Percentiles rank a stretch among this genome's conserved stretches.
Conservation (phyloP, 2,888 invertebrate species). For the Pyralis farinalis region DNA sequence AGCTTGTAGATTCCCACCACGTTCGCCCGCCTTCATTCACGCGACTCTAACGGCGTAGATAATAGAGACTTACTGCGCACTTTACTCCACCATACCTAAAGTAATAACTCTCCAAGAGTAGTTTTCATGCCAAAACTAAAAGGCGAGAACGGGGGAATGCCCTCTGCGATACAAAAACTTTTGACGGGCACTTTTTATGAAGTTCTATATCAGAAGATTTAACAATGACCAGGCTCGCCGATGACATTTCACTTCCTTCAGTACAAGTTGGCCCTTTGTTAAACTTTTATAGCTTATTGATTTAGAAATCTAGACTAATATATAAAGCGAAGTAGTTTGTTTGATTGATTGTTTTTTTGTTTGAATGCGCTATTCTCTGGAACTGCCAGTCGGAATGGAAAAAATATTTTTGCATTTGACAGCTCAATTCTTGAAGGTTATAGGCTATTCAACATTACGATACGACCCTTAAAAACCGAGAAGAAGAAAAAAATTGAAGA, state of each 20-base stretch:
- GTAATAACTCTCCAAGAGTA: conserved; percentile 65
- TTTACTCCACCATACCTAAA: conserved; percentile 70
- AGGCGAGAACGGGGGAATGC: conserved; percentile 34
- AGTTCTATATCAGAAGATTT: conserved; percentile 32
- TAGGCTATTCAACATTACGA: too few relatives aligned
- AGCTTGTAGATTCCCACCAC: conserved; percentile 68
- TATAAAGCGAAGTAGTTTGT: too few relatives aligned
- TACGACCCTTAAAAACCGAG: too few relatives aligned
- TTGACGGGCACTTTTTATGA: conserved; percentile 33
- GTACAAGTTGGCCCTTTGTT: conserved; percentile 1
- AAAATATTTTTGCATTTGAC: too few relatives aligned
- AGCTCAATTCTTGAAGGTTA: too few relatives aligned
- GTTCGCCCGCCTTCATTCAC: conserved; percentile 73
- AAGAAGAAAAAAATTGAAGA: too few relatives aligned
- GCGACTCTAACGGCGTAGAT: conserved; percentile 76
- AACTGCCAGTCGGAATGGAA: too few relatives aligned
- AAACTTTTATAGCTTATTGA: too few relatives aligned
- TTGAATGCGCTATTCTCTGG: too few relatives aligned
- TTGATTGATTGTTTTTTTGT: too few relatives aligned
- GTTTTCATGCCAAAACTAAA: conserved; percentile 55
- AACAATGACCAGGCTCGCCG: conserved; percentile 26
- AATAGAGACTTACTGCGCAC: conserved; percentile 79
- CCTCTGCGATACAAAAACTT: conserved; percentile 41
- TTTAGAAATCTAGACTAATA: too few relatives aligned
- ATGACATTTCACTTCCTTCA: conserved; percentile 16